Evolutionary conservation across 2,888 invertebrate genomes (phyloP), one percentile per base, ranked within the genome.

Genomic region (Himalopsyche tibetana): DNA sequence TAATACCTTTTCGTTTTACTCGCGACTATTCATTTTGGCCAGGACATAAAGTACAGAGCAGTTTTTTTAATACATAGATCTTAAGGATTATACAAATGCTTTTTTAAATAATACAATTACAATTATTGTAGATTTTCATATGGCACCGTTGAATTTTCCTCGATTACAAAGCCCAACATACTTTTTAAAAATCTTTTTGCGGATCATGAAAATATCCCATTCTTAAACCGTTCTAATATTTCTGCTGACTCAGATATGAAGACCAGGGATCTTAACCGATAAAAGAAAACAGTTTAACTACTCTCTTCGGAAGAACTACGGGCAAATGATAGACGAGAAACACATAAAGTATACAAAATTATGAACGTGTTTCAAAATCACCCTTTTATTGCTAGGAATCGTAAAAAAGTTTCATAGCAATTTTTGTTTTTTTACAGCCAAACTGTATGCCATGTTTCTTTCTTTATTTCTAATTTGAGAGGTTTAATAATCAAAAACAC

Each of bases 321-420:
- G 5, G 28, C 19, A n/a, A 28, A 19, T 63, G 63, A 63, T 63
- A 63, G 63, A 63, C 63, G 63, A 63, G 28, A 63, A 63, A 63
- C 28, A 63, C 63, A 56, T 56, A 55, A 83, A 83, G 28, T 56
- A 55, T 55, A 56, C 83, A 36, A 36, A 83, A 83, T 83, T 55
- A 56, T 56, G 56, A 36, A 83, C 83, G 56, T 56, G 83, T 83
- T 83, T 83, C 56, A n/a, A 56, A 56, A 83, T 83, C 63, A 56
- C 83, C 63, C 55, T 56, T 83, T 83, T 83, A 83, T 83, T 83
- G 63, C 56, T 63, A 19, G 56, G 38, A 83, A 83, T 83, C 83
- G 83, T 83, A 83, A 83, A 83, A 82, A 83, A 83, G 56, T 83
- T 82, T 83, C 51, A 56, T 40, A 56, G 56, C 83, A 28, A 83